Conservation (phyloP, 2,113 vertebrate species). For the Sinocyclocheilus rhinocerous region DNA sequence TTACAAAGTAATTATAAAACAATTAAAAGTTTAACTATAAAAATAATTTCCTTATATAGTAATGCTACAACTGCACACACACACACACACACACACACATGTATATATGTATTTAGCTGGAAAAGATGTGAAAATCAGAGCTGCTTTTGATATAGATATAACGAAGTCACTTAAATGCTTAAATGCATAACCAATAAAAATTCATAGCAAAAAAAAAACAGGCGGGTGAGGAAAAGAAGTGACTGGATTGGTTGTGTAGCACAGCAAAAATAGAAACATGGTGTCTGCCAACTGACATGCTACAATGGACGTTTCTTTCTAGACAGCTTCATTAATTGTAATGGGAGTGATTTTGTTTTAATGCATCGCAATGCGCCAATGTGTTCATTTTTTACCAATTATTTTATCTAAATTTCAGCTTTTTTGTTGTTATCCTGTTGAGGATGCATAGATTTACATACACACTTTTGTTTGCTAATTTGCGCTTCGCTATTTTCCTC, state of each 20-base stretch:
- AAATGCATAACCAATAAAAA: neutral
- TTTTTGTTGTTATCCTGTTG: neutral
- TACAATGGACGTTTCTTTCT: neutral
- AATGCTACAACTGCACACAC: too few relatives aligned
- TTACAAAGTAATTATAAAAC: too few relatives aligned
- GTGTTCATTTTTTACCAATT: neutral
- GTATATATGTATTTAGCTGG: too few relatives aligned
- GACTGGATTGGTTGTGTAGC: neutral
- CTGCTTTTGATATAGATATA: too few relatives aligned
- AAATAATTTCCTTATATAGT: too few relatives aligned
- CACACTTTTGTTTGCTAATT: neutral
- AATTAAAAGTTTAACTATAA: too few relatives aligned
- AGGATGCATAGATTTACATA: too few relatives aligned
- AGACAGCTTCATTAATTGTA: neutral
- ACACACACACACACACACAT: too few relatives aligned
- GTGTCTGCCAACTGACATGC: neutral
- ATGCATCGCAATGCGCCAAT: neutral
- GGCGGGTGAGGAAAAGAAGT: neutral
- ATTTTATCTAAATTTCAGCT: neutral
- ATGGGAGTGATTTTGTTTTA: neutral
- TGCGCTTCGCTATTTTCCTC: neutral
- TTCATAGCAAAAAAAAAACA: neutral
- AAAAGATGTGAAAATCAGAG: neutral
- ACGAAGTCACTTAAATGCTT: too few relatives aligned
- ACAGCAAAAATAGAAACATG: neutral